Base-by-base conservation (phyloP, 2,888 invertebrate genomes). In the Ceriagrion tenellum region DNA sequence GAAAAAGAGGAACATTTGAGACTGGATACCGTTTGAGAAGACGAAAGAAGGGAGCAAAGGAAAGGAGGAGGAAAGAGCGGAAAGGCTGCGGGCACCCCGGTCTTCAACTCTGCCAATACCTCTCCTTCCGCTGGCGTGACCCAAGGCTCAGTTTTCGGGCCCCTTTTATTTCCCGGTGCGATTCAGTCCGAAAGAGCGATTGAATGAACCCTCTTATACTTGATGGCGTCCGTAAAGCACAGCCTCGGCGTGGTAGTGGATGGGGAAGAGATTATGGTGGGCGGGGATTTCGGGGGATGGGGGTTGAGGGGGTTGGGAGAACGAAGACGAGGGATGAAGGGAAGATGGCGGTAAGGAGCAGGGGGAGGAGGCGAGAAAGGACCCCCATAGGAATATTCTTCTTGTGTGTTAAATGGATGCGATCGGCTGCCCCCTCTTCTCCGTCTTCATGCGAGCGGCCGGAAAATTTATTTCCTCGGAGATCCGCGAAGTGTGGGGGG, bases 211-310 rank as follows among this genome's bases (percentile, higher is more conserved):
- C 55, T 47, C 93, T 93, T 93, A 74, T 93, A 69, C 74, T 93
- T 93, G 40, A 93, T 93, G 93, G 93, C 47, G 74, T 55, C 89
- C 89, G 89, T 89, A 89, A 89, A 89, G 89, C 69, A 69, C 93
- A 47, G 63, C 81, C 81, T 35, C 69, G 23, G 69, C 35, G 8
- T 6, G 91, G 91, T 35, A 40, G 40, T 26, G 63, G 63, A 30
- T 40, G 47, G 59, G 35, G n/a, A 30, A 30, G 90, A n/a, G n/a
- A 20, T 30, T 18, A 91, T 23, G 81, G 91, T 0, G 63, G n/a
- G 4, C n/a, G 40, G 13, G 69, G 47, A 47, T 47, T 69, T 18
- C 13, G n/a, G 81, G 35, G 35, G 35, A 30, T 74, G 30, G 30
- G 74, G 74, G 69, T 69, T 69, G n/a, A n/a, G 26, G 69, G n/a